Conservation (phyloP, 2,113 vertebrate species). For the Lasiurus cinereus region DNA sequence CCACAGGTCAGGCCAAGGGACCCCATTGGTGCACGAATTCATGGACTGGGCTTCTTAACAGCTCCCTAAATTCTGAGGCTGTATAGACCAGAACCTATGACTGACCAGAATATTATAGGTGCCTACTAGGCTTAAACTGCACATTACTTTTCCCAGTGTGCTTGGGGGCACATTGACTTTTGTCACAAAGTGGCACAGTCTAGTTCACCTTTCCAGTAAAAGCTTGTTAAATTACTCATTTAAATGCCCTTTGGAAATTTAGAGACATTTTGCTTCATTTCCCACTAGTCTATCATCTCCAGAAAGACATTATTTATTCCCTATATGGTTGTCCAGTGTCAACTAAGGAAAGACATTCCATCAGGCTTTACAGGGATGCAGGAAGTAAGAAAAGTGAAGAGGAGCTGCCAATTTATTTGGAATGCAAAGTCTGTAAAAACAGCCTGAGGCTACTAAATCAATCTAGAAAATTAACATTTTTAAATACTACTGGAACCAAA, state of each 20-base stretch:
- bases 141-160: neutral
- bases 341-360: neutral
- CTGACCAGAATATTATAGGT: neutral
- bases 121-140: rapidly evolving
- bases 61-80: neutral
- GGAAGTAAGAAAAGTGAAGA: neutral
- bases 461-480: neutral
- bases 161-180: neutral
- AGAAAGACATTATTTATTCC: conserved; percentile 40
- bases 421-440: neutral
- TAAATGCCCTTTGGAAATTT: conserved; percentile 55
- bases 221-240: conserved; percentile 48
- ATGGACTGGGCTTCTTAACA: neutral
- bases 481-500: neutral
- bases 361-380: neutral
- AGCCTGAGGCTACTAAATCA: neutral
- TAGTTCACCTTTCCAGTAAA: neutral
- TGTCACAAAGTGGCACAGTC: neutral
- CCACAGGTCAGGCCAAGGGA: too few relatives aligned
- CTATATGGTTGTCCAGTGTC: neutral
- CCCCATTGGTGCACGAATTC: too few relatives aligned
- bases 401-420: neutral
- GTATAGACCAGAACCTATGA: neutral
- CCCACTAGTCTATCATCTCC: neutral
- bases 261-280: conserved; percentile 26